These are phyloP conservation scores for Acanthornis magna DNA, from an alignment of 2,797 vertebrate species.

Conservation along the genomic window DNA sequence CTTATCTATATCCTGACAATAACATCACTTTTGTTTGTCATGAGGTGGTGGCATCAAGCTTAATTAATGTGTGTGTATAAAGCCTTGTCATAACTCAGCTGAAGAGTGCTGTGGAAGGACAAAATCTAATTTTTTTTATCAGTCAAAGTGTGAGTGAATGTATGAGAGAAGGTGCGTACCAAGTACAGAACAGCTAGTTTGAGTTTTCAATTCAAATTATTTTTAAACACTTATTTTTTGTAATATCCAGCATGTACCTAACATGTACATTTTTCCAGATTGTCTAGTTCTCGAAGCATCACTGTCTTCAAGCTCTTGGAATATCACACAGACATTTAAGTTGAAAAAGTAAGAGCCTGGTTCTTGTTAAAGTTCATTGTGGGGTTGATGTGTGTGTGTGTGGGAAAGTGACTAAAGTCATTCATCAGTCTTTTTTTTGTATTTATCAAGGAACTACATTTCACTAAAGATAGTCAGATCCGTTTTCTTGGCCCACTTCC, in stretches of 20 bases:
- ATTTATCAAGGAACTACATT: background rate
- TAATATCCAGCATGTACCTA: slow-evolving; percentile 14
- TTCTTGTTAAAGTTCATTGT: background rate
- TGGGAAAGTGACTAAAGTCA: background rate
- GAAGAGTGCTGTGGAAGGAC: background rate
- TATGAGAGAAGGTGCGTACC: background rate
- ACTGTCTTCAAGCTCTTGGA: slow-evolving; percentile 67
- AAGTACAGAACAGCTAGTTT: background rate
- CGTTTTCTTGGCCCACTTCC: background rate
- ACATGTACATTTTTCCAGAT: slow-evolving; percentile 63
- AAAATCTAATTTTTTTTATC: background rate
- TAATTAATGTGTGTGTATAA: background rate
- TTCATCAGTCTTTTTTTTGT: background rate
- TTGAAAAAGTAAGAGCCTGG: slow-evolving; percentile 74
- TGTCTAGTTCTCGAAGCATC: slow-evolving; percentile 65
- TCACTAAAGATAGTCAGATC: background rate
- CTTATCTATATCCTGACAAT: background rate
- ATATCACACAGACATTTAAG: slow-evolving; percentile 72
- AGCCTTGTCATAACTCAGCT: background rate
- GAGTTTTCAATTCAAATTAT: background rate
- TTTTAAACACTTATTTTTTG: background rate
- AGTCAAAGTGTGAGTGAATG: background rate
- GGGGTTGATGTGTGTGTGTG: background rate
- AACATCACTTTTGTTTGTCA: background rate
- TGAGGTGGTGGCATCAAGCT: background rate